Base-by-base conservation (phyloP, 37 sponge, comb jelly and placozoan species). In the Ianthella basta region DNA sequence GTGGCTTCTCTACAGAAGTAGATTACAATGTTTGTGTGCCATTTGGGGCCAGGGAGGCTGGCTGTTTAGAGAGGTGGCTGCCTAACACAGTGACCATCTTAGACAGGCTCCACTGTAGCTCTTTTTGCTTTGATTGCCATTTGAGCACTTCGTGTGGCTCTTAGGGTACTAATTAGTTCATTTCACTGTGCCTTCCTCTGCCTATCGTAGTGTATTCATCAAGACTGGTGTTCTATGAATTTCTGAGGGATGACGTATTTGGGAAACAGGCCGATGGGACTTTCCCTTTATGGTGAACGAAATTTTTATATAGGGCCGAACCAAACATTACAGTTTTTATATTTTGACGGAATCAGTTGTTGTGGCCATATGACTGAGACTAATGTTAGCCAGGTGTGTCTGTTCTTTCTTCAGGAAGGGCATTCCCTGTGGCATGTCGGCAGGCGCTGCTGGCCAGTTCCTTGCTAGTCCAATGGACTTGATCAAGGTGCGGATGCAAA, bases 391-490 rank as follows among this genome's bases (percentile, higher is more conserved):
- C 25, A 19, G 16, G 69, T 24, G 29, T 24, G 69, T 68, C 25
- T 68, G 69, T 24, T 0, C 85, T 54, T 19, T n/a, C n/a, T n/a
- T 13, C 57, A 91, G 91, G 91, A 97, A 97, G 82, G 88, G 91
- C 25, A 72, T 94, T n/a, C 85, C 91, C 0, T 73, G 90, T 25
- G 95, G 97, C 0, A 88, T 92, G 91, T 21, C 82, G 12, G 81
- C 95, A 0, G 97, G 97, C 3, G 85, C 86, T 18, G 40, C 41
- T 59, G 97, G 82, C 0, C 97, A 97, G 88, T 92, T 94, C 56
- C 30, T 97, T 3, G 95, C 95, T 39, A 97, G 91, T 87, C 97
- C 97, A 19, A 89, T 83, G 33, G 97, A 97, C 67, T 83, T 91
- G 38, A 91, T 97, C 10, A 97, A 97, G 65, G 84, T 92, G 1